Evolutionary conservation across 2,113 vertebrate genomes (phyloP).

Genomic region (Ancistrus triradiatus): DNA sequence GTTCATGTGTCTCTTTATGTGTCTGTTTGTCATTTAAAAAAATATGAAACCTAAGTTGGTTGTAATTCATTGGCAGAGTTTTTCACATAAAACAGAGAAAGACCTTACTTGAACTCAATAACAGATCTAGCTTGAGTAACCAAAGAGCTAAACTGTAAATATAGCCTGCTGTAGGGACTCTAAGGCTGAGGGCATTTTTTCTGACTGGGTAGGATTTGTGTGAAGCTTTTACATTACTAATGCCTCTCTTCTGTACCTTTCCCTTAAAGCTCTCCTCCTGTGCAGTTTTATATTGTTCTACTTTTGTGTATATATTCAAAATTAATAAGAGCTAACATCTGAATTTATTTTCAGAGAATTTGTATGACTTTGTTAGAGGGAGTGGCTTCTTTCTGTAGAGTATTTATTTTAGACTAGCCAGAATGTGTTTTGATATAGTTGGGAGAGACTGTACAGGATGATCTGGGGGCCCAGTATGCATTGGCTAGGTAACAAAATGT

Average conservation of each 20-base stretch:
- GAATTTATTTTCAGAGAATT: constrained; percentile 71
- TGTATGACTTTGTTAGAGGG: constrained; percentile 65
- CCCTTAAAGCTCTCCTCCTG: constrained; percentile 67
- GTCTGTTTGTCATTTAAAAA: constrained; percentile 40
- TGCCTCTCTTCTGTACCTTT: constrained; percentile 53
- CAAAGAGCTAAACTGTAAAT: constrained; percentile 60
- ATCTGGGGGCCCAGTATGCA: not conserved
- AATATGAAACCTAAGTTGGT: constrained; percentile 25
- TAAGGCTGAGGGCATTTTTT: constrained; percentile 32
- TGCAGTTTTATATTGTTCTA: constrained; percentile 76
- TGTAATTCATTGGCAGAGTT: constrained; percentile 20
- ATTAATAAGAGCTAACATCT: constrained; percentile 73
- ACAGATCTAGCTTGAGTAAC: constrained; percentile 56
- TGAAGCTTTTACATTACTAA: constrained; percentile 51
- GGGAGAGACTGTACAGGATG: constrained; percentile 1
- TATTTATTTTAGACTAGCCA: constrained; percentile 85
- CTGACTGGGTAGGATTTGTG: constrained; percentile 3
- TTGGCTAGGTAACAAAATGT: not conserved
- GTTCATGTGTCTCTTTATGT: constrained; percentile 30
- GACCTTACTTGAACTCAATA: constrained; percentile 31
- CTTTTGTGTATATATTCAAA: constrained; percentile 74
- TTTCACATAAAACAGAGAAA: constrained; percentile 36
- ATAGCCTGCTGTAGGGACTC: constrained; percentile 60
- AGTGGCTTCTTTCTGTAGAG: constrained; percentile 71
- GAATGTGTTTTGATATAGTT: constrained; percentile 42